These are phyloP conservation scores for Odontesthes bonariensis DNA, from an alignment of 2,113 vertebrate genomes.

Conservation along the genomic window DNA sequence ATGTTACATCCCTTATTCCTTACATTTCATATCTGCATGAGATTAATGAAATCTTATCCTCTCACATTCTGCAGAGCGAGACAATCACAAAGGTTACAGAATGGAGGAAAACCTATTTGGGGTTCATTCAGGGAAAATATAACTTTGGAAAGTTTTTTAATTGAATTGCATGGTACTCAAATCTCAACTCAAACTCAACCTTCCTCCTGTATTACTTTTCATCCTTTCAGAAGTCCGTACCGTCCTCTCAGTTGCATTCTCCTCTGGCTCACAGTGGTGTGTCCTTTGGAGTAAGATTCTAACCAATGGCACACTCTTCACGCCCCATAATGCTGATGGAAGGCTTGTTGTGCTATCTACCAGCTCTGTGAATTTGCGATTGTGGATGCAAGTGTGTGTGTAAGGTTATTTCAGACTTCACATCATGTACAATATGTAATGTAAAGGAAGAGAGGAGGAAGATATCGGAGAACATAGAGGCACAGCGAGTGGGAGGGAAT, in stretches of 20 bases:
- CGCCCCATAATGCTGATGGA: constrained; percentile 51
- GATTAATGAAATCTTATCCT: constrained; percentile 13
- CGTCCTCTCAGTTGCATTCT: constrained; percentile 12
- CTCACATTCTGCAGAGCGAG: background rate
- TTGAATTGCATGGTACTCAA: constrained; percentile 19
- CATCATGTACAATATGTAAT: constrained; percentile 7
- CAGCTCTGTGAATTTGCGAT: constrained; percentile 25
- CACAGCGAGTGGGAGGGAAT: constrained; percentile 1
- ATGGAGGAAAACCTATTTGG: constrained; percentile 42
- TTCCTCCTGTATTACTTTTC: constrained; percentile 14
- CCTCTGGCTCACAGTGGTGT: constrained; percentile 25
- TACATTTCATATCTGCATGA: constrained; percentile 6
- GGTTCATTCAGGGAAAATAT: constrained; percentile 28
- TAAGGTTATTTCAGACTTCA: constrained; percentile 51
- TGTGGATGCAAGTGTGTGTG: constrained; percentile 25
- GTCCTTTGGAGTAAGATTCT: constrained; percentile 35
- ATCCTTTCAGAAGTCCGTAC: background rate
- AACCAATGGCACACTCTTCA: constrained; percentile 55
- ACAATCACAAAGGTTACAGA: constrained; percentile 3
- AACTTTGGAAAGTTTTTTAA: constrained; percentile 23
- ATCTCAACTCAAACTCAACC: constrained; percentile 11
- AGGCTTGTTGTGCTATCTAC: constrained; percentile 54
- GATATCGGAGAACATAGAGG: constrained; percentile 13
- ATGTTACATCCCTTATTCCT: background rate
- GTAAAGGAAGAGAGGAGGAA: constrained; percentile 10